Conservation (phyloP, 2,888 invertebrate genomes). For the Chalcis sispes region DNA sequence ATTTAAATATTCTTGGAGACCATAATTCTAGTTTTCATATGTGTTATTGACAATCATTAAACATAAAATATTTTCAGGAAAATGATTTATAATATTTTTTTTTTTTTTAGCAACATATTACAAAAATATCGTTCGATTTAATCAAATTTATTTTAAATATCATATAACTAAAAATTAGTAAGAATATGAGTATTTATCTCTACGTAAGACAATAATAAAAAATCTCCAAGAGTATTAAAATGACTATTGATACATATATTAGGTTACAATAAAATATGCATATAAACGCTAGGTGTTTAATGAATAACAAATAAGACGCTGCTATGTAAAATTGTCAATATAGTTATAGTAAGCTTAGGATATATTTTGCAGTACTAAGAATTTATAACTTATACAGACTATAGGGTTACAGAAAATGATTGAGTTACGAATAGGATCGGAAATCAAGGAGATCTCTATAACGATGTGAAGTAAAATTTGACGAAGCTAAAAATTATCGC, state of each 20-base stretch:
- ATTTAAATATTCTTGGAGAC: constrained; percentile 45
- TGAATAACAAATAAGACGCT: constrained; percentile 14
- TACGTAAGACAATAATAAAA: constrained; percentile 1
- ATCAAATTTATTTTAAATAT: not conserved
- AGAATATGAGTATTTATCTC: not conserved
- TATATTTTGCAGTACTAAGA: constrained; percentile 38
- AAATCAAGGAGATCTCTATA: constrained; percentile 55
- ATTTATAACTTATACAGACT: constrained; percentile 44
- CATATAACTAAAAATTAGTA: not conserved
- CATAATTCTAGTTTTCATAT: constrained; percentile 2
- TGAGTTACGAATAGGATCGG: too few species aligned
- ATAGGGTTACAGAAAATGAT: constrained; percentile 20
- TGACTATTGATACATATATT: not conserved
- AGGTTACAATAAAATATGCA: constrained; percentile 18
- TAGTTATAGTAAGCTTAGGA: constrained; percentile 32
- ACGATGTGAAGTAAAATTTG: constrained; percentile 43
- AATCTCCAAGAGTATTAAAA: constrained; percentile 37
- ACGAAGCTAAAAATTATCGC: constrained; percentile 13
- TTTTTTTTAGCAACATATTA: too few species aligned
- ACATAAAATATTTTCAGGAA: not conserved
- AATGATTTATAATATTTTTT: not conserved
- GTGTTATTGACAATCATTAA: not conserved
- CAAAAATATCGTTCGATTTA: not conserved
- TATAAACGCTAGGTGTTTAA: constrained; percentile 30
- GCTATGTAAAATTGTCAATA: constrained; percentile 43